Base-by-base conservation (phyloP, 2,797 vertebrate species). In the Parauchenoglanis ngamensis region DNA sequence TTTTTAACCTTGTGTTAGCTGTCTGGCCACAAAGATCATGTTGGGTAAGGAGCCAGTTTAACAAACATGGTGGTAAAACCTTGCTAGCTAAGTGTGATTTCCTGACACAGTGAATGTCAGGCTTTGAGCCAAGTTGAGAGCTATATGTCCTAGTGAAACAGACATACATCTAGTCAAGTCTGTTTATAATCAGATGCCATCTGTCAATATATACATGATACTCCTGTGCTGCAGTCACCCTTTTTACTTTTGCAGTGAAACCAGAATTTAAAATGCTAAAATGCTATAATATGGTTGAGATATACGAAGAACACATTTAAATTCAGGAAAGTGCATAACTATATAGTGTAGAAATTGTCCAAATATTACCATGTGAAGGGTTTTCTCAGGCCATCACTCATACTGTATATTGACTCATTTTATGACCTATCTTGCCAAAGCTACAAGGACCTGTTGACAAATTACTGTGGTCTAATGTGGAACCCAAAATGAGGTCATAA, bases 401-500 rank as follows among this genome's bases (percentile, higher is more conserved):
- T 19, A 40, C 35, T 40, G 35, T 40, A 85, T 8, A 57, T 44
- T 70, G 8, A 1, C 35, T 56, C n/a, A 56, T 25, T n/a, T 1
- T 67, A 21, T 25, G n/a, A n/a, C 61, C 8, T 10, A 81, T 46
- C n/a, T 81, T 63, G 15, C 10, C 0, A 67, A 35, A 72, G 46
- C 65, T 46, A 21, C 0, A 57, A 75, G 1, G 15, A 4, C 23
- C 13, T 80, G n/a, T 59, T 44, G 2, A 84, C 52, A 52, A n/a
- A 10, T 40, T 76, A 35, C 15, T 86, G 70, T 77, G 78, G 44
- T 87, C 67, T 80, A 46, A 81, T 35, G 2, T 12, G 2, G 15
- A 54, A 35, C 28, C 72, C 23, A 68, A 85, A 88, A 84, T 35
- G 72, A 83, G 56, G 17, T 68, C 46, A 68, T 11, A 84, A 84